Base-by-base conservation (phyloP, 2,797 vertebrate species). In the Yasuhikotakia modesta region DNA sequence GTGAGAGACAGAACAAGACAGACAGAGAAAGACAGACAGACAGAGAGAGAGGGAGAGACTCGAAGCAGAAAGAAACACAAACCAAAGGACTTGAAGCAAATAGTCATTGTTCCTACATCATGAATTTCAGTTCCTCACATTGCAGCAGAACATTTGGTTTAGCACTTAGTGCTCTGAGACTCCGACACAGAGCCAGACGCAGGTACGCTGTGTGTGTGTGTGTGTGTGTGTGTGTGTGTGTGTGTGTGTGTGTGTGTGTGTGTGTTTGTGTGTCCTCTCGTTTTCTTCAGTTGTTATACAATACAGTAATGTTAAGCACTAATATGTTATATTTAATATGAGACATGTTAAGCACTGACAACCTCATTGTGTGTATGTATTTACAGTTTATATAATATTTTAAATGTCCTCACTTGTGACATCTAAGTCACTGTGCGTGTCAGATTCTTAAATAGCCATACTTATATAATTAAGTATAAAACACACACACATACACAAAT, bases 101-200 rank as follows among this genome's bases (percentile, higher is more conserved):
- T 21, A 45, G 46, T 21, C 17, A 5, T 53, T 19, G 14, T 84
- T 70, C 21, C 12, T 68, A 14, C 22, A 0, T 75, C 65, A 65
- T 93, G 92, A 90, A 91, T 61, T 80, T 81, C 55, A 86, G 73
- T 78, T 65, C 85, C 17, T 58, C 84, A 76, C 68, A 43, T 52
- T 67, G 82, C 27, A 60, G 73, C 77, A 90, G 86, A 86, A 87
- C 78, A 80, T 89, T 91, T 90, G 81, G 88, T 63, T 87, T 93
- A 60, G 91, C 92, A 50, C 79, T 92, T 67, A 91, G 88, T 45
- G 89, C 76, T 0, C 90, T 93, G 16, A 88, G 93, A 21, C 85
- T 93, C 78, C 91, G 90, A 21, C 92, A 93, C 87, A 87, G 87
- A 80, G 93, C 91, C 21, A 89, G 76, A 55, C 81, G 79, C 84